These are phyloP conservation scores for Heterochromis multidens DNA, from an alignment of 2,113 vertebrate genomes.

Conservation along the genomic window DNA sequence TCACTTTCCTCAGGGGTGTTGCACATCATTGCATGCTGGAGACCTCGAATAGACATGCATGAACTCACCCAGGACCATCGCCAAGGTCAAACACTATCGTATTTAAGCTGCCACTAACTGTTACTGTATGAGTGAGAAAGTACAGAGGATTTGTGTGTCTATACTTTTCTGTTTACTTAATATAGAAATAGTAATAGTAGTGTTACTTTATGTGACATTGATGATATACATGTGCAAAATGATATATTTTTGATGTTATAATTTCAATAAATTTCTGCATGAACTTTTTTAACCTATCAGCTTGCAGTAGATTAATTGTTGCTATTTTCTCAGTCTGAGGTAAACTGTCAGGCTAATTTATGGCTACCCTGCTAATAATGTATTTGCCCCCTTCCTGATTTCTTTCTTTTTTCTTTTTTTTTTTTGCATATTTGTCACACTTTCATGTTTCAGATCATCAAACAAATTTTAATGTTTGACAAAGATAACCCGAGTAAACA, in stretches of 20 bases:
- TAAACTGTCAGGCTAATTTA: not conserved
- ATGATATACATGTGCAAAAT: no score
- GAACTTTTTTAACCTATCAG: not conserved
- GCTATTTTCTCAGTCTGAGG: not conserved
- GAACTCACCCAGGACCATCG: not conserved
- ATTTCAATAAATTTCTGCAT: not conserved
- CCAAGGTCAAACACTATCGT: slow-evolving; percentile 10
- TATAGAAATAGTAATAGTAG: not conserved
- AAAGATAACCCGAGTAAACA: not conserved
- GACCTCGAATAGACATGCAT: not conserved
- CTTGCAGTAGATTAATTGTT: not conserved
- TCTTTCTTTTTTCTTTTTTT: not conserved
- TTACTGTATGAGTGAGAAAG: not conserved
- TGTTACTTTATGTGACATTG: no score
- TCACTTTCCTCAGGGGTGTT: slow-evolving; percentile 19
- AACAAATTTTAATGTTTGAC: not conserved
- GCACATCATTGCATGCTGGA: not conserved
- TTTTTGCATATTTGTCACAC: not conserved
- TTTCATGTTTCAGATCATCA: not conserved
- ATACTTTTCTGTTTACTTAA: not conserved
- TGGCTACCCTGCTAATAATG: not conserved
- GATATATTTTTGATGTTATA: not conserved
- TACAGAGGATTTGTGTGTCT: not conserved
- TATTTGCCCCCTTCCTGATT: not conserved
- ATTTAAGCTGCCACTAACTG: not conserved